Evolutionary conservation across 2,888 invertebrate species (phyloP), one percentile per base, ranked within the genome.

Genomic region (Nasonovia ribisnigri): DNA sequence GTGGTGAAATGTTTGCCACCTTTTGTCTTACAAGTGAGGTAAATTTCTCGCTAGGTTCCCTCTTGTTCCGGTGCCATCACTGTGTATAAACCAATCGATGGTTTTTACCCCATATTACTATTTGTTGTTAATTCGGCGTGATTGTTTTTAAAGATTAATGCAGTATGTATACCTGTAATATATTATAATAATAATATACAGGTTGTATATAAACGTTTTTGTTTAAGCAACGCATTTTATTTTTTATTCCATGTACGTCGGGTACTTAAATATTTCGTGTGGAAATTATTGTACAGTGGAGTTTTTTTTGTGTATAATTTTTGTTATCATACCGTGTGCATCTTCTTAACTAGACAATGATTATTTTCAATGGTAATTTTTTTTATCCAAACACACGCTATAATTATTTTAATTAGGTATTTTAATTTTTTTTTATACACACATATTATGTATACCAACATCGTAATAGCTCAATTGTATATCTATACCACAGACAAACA

Each of bases 251-350:
- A 20, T 36, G 20, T 36, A 36, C 36, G 20, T 77, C 36, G 20
- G 2, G 77, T 51, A 88, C 24, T 90, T 67, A 46, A 67, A 60
- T 67, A 90, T 90, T 90, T 67, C 67, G n/a, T 48, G 90, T 46
- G 13, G 46, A 46, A n/a, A 60, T 90, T 90, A 90, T 86, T 24
- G 20, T 84, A 77, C 13, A 13, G 36, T 36, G 36, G 51, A 77
- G 36, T 77, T 77, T 51, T 84, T 84, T 51, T 36, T n/a, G n/a
- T 67, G n/a, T 67, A 77, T 67, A 90, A 20, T 90, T 84, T 84
- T 54, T 54, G 84, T 84, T 91, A 84, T 91, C 84, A 51, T 51
- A 16, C 24, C 13, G 42, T 84, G 48, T 36, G 84, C 29, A 42
- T 91, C 84, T 91, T 91, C 16, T 26, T 42, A 24, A 84, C 84